Percentiles rank a stretch among this genome's conserved stretches.
Evolutionary conservation across 2,797 vertebrate species (phyloP).

Genomic region (Tauraco hartlaubi): DNA sequence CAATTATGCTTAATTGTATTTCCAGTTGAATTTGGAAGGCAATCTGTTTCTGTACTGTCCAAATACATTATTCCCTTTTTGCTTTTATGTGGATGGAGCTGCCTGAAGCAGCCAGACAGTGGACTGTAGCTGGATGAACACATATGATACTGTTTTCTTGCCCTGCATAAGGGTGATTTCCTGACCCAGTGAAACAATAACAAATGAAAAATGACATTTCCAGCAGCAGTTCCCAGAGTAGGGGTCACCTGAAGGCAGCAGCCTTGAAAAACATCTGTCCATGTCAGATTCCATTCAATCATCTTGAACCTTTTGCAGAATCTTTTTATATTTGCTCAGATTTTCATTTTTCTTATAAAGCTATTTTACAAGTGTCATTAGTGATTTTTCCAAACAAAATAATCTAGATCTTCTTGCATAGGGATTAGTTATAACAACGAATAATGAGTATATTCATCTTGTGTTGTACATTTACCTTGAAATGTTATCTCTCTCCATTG

Average conservation of each 20-base stretch:
- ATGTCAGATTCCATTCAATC: background rate
- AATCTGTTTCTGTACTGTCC: background rate
- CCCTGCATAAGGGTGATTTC: background rate
- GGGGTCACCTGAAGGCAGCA: background rate
- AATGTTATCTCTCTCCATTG: background rate
- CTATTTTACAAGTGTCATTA: background rate
- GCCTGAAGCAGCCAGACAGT: background rate
- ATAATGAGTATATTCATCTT: background rate
- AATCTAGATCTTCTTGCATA: background rate
- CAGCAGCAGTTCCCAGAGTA: background rate
- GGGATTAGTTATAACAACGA: background rate
- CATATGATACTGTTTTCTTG: background rate
- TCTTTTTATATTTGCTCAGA: background rate
- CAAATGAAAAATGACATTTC: background rate
- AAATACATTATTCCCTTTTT: background rate
- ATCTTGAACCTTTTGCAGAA: background rate
- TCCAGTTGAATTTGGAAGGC: background rate
- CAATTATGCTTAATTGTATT: background rate
- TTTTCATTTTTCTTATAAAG: background rate
- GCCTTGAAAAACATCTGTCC: background rate
- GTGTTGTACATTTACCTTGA: background rate
- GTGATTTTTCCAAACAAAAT: background rate
- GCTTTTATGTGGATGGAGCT: background rate
- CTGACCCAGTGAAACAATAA: background rate
- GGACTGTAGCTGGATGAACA: background rate